Conservation (phyloP, 1,140 invertebrate genomes). For the Sminthurinus signatus region DNA sequence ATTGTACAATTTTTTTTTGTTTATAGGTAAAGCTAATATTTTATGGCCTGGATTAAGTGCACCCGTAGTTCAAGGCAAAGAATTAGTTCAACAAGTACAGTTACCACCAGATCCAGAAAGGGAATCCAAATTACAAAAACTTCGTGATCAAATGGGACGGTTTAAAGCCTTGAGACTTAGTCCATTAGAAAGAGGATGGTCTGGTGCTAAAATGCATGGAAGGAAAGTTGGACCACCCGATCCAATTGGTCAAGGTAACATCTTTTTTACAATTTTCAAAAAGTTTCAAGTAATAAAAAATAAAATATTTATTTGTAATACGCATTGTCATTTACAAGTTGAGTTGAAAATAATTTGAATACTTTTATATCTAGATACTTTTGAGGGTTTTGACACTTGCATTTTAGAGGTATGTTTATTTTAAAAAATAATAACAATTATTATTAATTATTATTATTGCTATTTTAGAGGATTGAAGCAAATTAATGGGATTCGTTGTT, state of each 20-base stretch:
- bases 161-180: conserved; percentile 57
- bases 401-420: conserved; percentile 60
- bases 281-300: too few species aligned
- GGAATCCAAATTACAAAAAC: conserved; percentile 60
- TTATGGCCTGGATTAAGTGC: conserved; percentile 87
- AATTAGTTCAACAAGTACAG: conserved; percentile 62
- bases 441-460: too few species aligned
- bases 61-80: conserved; percentile 68
- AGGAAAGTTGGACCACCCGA: conserved; percentile 80
- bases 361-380: conserved; percentile 61
- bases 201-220: conserved; percentile 70
- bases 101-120: conserved; percentile 64
- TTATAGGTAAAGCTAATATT: conserved; percentile 64
- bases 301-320: neutral
- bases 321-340: neutral
- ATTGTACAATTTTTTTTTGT: neutral
- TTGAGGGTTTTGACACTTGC: conserved; percentile 80
- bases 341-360: conserved; percentile 6
- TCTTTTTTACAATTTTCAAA: too few species aligned
- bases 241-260: conserved; percentile 63
- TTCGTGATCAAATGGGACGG: conserved; percentile 63
- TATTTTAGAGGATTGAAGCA: too few species aligned
- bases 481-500: too few species aligned
- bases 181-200: conserved; percentile 84
- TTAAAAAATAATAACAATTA: too few species aligned